Base-by-base conservation (phyloP, 2,797 vertebrate genomes). In the Tiaroga cobitis region DNA sequence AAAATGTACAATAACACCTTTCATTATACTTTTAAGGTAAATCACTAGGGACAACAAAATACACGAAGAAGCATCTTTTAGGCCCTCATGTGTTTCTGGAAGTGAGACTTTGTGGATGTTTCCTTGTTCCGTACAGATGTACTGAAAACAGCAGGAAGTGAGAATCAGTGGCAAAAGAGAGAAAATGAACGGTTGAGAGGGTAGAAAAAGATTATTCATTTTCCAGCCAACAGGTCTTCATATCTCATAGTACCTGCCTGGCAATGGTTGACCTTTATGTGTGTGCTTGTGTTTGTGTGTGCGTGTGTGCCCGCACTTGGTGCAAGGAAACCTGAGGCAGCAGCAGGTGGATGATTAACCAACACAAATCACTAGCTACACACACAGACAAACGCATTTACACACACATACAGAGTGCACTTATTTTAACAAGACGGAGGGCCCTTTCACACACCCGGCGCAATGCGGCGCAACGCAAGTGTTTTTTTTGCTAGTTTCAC, bases 321-420 rank as follows among this genome's bases (percentile, higher is more conserved):
- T 93, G 90, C 90, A 82, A 92, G 89, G 94, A 96, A 96, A 94
- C 94, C 93, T 92, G 89, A 91, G 81, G 90, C 90, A 90, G 91
- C 86, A 92, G 92, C 88, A 92, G 93, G 96, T 96, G 83, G 86
- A 90, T 90, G 88, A 90, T 90, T 88, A 91, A 90, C 87, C 80
- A 76, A 84, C 89, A 89, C 85, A 90, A 89, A 91, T 87, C 85
- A 91, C 89, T 89, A 89, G 89, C 85, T 86, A 83, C 82, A 86
- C 86, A 85, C 87, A 88, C 80, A 88, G 86, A 77, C 73, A 74
- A 70, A 84, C 70, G 54, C 78, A 81, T 43, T n/a, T 49, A 76
- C 69, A 63, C 81, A 78, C 75, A 73, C 54, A 81, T 41, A 82
- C 81, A 86, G 24, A 18, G 56, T 41, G 13, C 75, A 19, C 54